These are phyloP conservation scores for Atherix ibis DNA, from an alignment of 2,888 invertebrate genomes.

Conservation along the genomic window DNA sequence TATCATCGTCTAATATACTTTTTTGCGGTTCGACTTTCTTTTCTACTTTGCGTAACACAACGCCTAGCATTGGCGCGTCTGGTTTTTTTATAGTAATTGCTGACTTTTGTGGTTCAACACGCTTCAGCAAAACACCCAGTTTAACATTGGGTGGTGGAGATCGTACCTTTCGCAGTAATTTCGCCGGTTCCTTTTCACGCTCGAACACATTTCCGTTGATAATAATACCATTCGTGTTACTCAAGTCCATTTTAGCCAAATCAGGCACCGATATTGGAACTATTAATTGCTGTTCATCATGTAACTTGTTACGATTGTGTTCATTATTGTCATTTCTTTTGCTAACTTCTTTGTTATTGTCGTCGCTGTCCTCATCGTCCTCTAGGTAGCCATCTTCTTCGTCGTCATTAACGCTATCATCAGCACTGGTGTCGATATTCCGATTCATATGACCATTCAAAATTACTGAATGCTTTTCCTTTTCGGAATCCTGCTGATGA, in stretches of 20 bases:
- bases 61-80: conserved; percentile 27
- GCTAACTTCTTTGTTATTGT: neutral
- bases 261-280: conserved; percentile 21
- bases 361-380: conserved; percentile 13
- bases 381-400: neutral
- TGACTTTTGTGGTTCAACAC: conserved; percentile 25
- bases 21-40: conserved; percentile 27
- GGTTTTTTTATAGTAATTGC: conserved; percentile 25
- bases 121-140: conserved; percentile 26
- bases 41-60: conserved; percentile 29
- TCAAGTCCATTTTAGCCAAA: conserved; percentile 24
- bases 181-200: neutral
- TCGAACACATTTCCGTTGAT: conserved; percentile 12
- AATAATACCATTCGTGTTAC: conserved; percentile 14
- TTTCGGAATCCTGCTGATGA: conserved; percentile 1
- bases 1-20: conserved; percentile 30
- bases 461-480: too few species aligned
- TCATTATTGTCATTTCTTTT: conserved; percentile 4
- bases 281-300: conserved; percentile 7
- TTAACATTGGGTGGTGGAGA: conserved; percentile 28
- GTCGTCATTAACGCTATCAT: too few species aligned
- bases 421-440: too few species aligned
- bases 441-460: too few species aligned
- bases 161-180: neutral
- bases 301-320: neutral